phyloP scores from a whole-genome alignment of 2,888 invertebrate species.

The Clanis bilineata region DNA sequence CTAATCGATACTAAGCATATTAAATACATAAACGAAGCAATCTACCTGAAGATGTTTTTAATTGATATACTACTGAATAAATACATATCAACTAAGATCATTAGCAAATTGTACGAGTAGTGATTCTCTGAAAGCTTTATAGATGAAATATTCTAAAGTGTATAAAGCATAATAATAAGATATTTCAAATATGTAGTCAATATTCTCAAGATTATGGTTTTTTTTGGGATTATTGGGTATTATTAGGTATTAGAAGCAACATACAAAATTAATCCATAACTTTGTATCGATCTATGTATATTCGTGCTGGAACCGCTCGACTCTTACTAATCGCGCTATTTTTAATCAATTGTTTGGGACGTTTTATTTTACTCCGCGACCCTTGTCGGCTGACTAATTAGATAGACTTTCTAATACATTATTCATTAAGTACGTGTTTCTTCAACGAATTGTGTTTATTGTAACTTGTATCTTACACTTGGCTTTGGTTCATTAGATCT shows the following conservation, averaged over 20 bases:
- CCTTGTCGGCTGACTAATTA: conserved; percentile 8
- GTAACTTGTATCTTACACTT: not conserved
- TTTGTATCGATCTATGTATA: not conserved
- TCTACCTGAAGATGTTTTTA: too few relatives aligned
- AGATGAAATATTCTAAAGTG: too few relatives aligned
- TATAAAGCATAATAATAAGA: too few relatives aligned
- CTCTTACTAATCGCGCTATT: conserved; percentile 19
- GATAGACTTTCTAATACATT: conserved; percentile 6
- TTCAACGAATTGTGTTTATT: not conserved
- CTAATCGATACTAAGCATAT: too few relatives aligned
- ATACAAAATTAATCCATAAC: not conserved
- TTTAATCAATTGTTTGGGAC: conserved; percentile 14
- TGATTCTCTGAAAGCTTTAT: too few relatives aligned
- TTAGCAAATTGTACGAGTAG: too few relatives aligned
- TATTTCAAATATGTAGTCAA: too few relatives aligned
- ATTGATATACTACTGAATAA: too few relatives aligned
- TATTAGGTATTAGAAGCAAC: not conserved
- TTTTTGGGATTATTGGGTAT: too few relatives aligned
- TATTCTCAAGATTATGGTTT: not conserved
- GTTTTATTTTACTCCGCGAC: conserved; percentile 11
- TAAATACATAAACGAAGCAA: too few relatives aligned
- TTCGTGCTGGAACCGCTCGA: not conserved
- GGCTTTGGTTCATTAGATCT: not conserved
- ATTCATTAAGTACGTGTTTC: conserved; percentile 3
- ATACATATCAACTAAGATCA: too few relatives aligned